These are phyloP conservation scores for Hypotaenidia okinawae DNA, from an alignment of 2,797 vertebrate genomes.

Conservation along the genomic window DNA sequence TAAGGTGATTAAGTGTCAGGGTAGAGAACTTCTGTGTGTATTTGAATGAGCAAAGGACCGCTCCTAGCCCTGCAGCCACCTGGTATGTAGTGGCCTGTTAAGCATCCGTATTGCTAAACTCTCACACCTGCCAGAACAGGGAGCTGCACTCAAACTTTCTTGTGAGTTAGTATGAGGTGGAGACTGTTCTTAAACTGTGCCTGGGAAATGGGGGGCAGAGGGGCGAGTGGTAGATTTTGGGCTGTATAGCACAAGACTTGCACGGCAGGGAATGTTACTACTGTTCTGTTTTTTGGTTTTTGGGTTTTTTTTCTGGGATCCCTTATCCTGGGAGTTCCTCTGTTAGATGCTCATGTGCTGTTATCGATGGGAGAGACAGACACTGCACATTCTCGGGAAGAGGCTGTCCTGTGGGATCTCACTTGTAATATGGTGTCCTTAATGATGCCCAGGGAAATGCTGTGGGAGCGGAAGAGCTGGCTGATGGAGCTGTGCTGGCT, in stretches of 20 bases:
- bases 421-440: rapidly evolving
- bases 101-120: not conserved
- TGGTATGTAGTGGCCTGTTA: not conserved
- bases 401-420: not conserved
- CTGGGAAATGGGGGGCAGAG: not conserved
- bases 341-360: not conserved
- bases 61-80: not conserved
- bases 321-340: not conserved
- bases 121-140: rapidly evolving
- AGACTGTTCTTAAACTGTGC: not conserved
- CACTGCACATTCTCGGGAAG: rapidly evolving
- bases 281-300: too few species aligned
- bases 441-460: not conserved
- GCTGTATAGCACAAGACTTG: too few species aligned
- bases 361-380: not conserved
- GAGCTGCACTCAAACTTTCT: not conserved
- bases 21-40: rapidly evolving
- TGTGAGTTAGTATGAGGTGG: not conserved
- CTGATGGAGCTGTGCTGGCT: not conserved
- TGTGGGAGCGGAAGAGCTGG: not conserved
- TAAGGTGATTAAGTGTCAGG: not conserved
- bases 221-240: not conserved
- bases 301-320: not conserved
- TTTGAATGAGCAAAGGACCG: rapidly evolving
- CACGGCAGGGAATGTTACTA: rapidly evolving